Evolutionary conservation across 2,888 invertebrate genomes (phyloP).

Genomic region (Lamproptera curius): DNA sequence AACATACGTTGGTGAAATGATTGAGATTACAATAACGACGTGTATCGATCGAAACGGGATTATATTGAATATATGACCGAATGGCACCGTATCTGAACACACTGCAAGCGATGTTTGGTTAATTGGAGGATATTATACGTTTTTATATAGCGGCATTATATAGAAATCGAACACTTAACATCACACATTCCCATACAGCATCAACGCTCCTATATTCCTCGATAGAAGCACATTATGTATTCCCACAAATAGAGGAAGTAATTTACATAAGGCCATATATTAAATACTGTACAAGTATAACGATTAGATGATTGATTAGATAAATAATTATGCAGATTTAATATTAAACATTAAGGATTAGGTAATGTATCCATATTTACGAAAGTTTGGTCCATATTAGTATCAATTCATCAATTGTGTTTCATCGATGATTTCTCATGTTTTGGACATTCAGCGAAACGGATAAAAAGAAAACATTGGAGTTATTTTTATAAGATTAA

Average conservation of each 20-base stretch:
- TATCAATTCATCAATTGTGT: conserved; percentile 70
- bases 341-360: conserved; percentile 70
- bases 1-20: conserved; percentile 36
- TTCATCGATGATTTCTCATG: conserved; percentile 49
- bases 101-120: conserved; percentile 55
- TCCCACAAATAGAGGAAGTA: conserved; percentile 63
- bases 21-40: conserved; percentile 53
- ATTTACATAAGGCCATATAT: conserved; percentile 77
- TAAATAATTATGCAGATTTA: conserved; percentile 66
- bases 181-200: conserved; percentile 46
- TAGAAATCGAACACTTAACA: conserved; percentile 42
- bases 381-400: conserved; percentile 78
- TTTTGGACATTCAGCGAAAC: conserved; percentile 54
- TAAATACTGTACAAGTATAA: conserved; percentile 75
- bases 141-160: conserved; percentile 48
- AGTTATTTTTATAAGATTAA: conserved; percentile 3
- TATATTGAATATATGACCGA: conserved; percentile 51
- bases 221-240: conserved; percentile 57
- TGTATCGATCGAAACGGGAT: conserved; percentile 52
- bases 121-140: conserved; percentile 48
- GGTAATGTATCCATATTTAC: conserved; percentile 69
- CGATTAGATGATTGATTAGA: conserved; percentile 73
- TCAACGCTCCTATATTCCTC: conserved; percentile 43
- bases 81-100: conserved; percentile 45
- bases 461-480: conserved; percentile 15